Percentiles rank a stretch among this genome's conserved stretches.
Conservation (phyloP, 2,113 vertebrate species). For the Antennarius striatus region DNA sequence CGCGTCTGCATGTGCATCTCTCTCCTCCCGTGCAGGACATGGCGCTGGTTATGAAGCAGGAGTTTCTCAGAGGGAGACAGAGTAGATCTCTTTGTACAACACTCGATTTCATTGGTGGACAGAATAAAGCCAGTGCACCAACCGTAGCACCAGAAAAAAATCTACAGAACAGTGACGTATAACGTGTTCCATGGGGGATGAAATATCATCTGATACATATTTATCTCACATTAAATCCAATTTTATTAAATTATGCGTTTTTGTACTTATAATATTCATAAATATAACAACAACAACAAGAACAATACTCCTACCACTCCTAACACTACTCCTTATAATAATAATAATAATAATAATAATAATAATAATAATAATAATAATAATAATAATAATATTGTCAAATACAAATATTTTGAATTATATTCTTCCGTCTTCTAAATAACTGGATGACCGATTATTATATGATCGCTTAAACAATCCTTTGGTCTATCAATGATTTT, state of each 20-base stretch:
- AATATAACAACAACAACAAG: too few species aligned
- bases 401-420: too few species aligned
- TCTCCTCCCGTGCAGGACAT: slow-evolving; percentile 58
- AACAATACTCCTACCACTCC: too few species aligned
- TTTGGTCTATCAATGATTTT: slow-evolving; percentile 8
- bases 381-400: too few species aligned
- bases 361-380: too few species aligned
- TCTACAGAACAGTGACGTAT: slow-evolving; percentile 45
- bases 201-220: too few species aligned
- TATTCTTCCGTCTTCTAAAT: not conserved
- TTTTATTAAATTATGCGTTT: too few species aligned
- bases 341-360: too few species aligned
- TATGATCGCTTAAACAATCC: not conserved
- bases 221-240: too few species aligned
- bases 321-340: too few species aligned
- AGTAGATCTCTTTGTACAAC: slow-evolving; percentile 84
- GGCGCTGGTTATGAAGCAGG: slow-evolving; percentile 68
- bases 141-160: slow-evolving; percentile 41
- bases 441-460: not conserved
- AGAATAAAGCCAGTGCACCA: slow-evolving; percentile 65
- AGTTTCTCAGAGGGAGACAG: slow-evolving; percentile 70
- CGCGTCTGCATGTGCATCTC: slow-evolving; percentile 48
- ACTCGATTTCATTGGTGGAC: slow-evolving; percentile 79
- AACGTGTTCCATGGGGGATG: too few species aligned
- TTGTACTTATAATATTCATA: too few species aligned